Evolutionary conservation across 53 echinoderm and acorn worm genomes (phyloP), one percentile per base, ranked within the genome.

Genomic region (Paelopatides confundens): DNA sequence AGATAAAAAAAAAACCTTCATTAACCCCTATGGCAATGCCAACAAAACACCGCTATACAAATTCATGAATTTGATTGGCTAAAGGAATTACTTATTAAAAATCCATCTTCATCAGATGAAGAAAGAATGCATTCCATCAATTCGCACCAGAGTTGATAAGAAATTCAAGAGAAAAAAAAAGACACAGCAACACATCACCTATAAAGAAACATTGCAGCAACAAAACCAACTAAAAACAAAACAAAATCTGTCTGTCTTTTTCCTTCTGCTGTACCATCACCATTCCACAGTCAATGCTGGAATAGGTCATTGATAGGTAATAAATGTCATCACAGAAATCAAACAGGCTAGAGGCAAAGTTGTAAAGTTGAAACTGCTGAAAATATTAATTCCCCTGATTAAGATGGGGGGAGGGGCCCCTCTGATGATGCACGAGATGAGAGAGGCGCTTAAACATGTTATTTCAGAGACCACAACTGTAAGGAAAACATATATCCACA

Each of bases 311-410:
- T 12, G 43, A 43, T 43, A 43, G 43, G 8, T 43, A 43, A 43
- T 68, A 11, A 68, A 68, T 68, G 68, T 68, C 68, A 68, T 30
- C 31, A 21, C 31, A 35, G 68, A 68, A 33, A 68, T 35, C 35
- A 11, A 35, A 68, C 18, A 17, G 68, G 36, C 68, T 36, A 11
- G 36, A 68, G 68, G 68, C 68, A 15, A 68, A 31, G 11, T 43
- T 10, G 43, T 43, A 43, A 43, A 43, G 43, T 10, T 36, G 33
- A 18, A 31, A 68, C 36, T 68, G 21, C 18, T 1, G n/a, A 35
- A 36, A 68, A 68, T 21, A 9, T 31, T 68, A 30, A 32, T 68
- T 68, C 18, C 43, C 68, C 68, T 5, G 68, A 68, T 68, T 68
- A 68, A 68, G 31, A 35, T 15, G 17, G 68, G 32, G 36, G 31